Conservation (phyloP, 2,888 invertebrate genomes). For the Tryphoninae sp. region DNA sequence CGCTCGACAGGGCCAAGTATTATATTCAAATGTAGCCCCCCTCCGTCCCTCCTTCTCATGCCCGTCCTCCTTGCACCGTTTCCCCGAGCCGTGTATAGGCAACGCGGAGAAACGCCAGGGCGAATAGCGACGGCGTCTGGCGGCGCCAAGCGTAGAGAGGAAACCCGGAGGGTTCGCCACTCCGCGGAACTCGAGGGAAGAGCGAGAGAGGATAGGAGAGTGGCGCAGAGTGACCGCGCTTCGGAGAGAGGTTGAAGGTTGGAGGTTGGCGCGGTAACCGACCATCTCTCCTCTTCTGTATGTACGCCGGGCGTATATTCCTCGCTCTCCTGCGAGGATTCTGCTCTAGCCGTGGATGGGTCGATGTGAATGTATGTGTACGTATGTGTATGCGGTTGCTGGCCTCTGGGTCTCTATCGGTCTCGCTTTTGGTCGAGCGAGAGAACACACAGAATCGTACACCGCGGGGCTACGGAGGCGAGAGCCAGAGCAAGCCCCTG, state of each 20-base stretch:
- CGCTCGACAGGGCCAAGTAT: conserved; percentile 73
- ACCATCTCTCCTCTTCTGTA: conserved; percentile 46
- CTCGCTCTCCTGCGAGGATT: conserved; percentile 59
- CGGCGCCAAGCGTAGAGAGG: conserved; percentile 62
- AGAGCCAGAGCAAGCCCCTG: conserved; percentile 67
- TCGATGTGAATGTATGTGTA: not conserved
- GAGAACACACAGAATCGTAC: conserved; percentile 65
- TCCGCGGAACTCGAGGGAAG: conserved; percentile 51
- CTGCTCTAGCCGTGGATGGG: conserved; percentile 48
- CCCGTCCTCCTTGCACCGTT: too few species aligned
- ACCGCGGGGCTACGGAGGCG: conserved; percentile 35
- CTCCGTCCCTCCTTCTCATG: too few species aligned
- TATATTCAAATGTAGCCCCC: conserved; percentile 79
- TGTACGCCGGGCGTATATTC: conserved; percentile 42
- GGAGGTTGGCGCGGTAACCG: conserved; percentile 66
- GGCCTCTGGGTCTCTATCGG: conserved; percentile 47
- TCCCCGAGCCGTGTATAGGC: conserved; percentile 66
- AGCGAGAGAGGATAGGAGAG: conserved; percentile 39
- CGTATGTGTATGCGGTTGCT: conserved; percentile 47
- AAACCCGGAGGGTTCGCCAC: conserved; percentile 3
- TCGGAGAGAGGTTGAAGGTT: conserved; percentile 66
- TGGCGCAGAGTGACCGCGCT: conserved; percentile 55
- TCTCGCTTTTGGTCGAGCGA: conserved; percentile 63
- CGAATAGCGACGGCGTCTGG: conserved; percentile 66
- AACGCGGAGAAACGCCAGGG: conserved; percentile 62